Percentiles rank a stretch among this genome's conserved stretches.
phyloP scores from a whole-genome alignment of 2,888 invertebrate species.

The Polymixis lichenea region DNA sequence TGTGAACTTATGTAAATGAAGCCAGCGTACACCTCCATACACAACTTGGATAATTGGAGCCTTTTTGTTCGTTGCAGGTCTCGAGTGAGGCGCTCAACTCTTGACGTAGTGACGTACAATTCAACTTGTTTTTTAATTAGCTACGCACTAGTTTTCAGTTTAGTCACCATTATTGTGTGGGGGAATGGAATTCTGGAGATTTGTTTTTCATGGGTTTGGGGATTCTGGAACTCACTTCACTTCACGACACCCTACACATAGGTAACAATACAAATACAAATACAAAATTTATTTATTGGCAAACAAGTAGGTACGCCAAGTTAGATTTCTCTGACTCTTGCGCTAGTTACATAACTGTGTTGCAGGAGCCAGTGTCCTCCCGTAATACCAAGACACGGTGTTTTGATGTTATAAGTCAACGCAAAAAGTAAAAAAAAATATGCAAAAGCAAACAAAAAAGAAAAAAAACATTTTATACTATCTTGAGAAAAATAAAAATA shows the following conservation, averaged over 20 bases:
- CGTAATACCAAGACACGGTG: no score
- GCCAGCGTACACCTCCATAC: constrained; percentile 49
- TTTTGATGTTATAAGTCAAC: no score
- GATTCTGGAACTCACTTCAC: not conserved
- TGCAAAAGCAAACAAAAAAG: no score
- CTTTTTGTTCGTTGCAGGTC: constrained; percentile 72
- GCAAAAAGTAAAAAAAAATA: no score
- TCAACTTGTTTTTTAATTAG: constrained; percentile 68
- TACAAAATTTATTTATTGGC: no score
- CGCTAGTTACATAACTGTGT: no score
- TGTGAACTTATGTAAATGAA: constrained; percentile 68
- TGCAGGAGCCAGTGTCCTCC: no score
- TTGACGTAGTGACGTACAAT: constrained; percentile 57
- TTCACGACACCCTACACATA: not conserved
- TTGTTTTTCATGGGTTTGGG: constrained; percentile 16
- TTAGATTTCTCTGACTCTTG: no score
- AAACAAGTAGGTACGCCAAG: no score
- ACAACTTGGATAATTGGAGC: constrained; percentile 75
- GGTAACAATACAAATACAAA: no score
- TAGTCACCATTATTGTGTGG: constrained; percentile 33
- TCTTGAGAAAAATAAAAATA: no score
- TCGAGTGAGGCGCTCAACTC: constrained; percentile 68
- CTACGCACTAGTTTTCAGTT: constrained; percentile 58
- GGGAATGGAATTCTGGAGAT: not conserved
- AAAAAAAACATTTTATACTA: no score